A percentile compares a stretch with the other conserved stretches of the same genome.
Conservation (phyloP, 2,797 vertebrate genomes). For the Vespertilio murinus region DNA sequence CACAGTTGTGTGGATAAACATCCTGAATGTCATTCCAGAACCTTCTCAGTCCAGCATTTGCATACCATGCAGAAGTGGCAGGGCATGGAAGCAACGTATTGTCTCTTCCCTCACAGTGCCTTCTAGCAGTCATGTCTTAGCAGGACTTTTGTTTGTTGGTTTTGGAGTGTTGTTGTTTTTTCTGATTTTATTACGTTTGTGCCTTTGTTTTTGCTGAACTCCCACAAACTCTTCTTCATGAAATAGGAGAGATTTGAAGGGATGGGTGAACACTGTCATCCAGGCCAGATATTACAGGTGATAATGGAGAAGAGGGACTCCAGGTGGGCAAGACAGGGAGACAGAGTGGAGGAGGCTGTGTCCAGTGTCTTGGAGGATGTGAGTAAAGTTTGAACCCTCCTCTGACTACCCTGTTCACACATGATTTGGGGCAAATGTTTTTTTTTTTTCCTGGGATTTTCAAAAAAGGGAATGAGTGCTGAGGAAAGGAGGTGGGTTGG, state of each 20-base stretch:
- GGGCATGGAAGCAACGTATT: not conserved
- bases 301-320: not conserved
- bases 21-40: not conserved
- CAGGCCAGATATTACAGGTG: not conserved
- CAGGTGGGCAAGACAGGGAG: not conserved
- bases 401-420: not conserved
- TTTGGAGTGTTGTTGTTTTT: not conserved
- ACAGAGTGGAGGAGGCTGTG: rapidly evolving
- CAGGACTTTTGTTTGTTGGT: not conserved
- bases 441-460: rapidly evolving
- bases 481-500: not conserved
- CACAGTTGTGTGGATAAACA: not conserved
- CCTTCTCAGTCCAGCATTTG: not conserved
- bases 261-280: rapidly evolving
- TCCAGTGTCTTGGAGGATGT: no score
- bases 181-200: not conserved
- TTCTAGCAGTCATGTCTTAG: not conserved
- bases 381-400: not conserved
- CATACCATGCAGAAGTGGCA: not conserved
- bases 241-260: not conserved
- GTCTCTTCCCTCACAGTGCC: not conserved
- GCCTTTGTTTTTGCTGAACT: not conserved
- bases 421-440: not conserved
- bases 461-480: not conserved
- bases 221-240: not conserved